Conservation (phyloP, 2,797 vertebrate species). For the Molothrus aeneus region DNA sequence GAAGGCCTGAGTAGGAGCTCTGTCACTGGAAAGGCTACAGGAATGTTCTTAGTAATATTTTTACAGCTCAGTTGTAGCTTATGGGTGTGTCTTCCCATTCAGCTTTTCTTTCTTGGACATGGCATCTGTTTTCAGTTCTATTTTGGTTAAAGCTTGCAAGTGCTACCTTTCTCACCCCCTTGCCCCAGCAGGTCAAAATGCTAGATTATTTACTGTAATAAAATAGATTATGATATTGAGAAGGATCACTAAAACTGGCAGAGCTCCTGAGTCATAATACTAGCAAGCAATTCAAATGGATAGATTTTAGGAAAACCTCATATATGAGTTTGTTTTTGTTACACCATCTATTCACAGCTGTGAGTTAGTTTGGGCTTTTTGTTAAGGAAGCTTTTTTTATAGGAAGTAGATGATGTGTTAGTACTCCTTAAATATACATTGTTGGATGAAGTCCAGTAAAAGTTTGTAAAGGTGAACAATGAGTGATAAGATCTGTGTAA, state of each 20-base stretch:
- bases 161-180: not conserved
- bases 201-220: not conserved
- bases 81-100: not conserved
- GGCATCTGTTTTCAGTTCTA: not conserved
- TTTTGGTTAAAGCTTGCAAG: not conserved
- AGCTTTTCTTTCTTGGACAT: not conserved
- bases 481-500: not conserved
- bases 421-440: not conserved
- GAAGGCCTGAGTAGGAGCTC: not conserved
- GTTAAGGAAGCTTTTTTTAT: not conserved
- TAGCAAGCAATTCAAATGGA: not conserved
- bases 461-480: not conserved
- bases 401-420: not conserved
- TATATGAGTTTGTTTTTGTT: not conserved
- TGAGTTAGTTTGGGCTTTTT: not conserved
- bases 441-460: not conserved
- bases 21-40: not conserved
- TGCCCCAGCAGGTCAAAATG: not conserved
- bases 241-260: not conserved
- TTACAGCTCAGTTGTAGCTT: not conserved
- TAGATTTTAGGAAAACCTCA: not conserved
- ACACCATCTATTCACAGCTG: not conserved
- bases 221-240: not conserved
- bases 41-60: not conserved
- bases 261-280: fast-evolving